Base-by-base conservation (phyloP, 2,888 invertebrate genomes). In the Cataglyphis cursor region DNA sequence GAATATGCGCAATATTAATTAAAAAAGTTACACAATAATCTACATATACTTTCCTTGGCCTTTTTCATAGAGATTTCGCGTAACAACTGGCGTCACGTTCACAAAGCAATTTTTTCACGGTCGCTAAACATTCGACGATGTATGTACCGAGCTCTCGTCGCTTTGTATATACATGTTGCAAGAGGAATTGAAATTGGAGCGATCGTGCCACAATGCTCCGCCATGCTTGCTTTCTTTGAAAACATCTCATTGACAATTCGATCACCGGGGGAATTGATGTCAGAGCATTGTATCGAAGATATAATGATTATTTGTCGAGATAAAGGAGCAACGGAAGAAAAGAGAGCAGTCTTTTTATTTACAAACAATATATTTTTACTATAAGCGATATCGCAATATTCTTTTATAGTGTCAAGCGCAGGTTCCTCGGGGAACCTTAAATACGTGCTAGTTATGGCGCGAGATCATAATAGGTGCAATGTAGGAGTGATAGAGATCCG, bases 241-340 rank as follows among this genome's bases (percentile, higher is more conserved):
- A 72, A 80, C 78, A 54, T 80, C 78, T 70, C 72, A 72, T 80
- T 80, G 78, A 80, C 78, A 80, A 80, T 80, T 80, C 72, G 72
- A 72, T 80, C 78, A 61, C 21, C 78, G 15, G 44, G 78, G 44
- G 59, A 72, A 80, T 44, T 48, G 44, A 72, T 59, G 44, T 59
- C 59, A 15, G 21, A 72, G 61, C 6, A 41, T 51, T 70, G 21
- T 59, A 21, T 41, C 21, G 31, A 54, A 76, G 35, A n/a, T n/a
- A 57, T 28, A 76, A 68, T 54, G 24, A 66, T 66, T 66, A 66
- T 76, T 66, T 66, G 66, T 66, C 68, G 31, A 64, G 31, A 18
- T 75, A 64, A 62, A 62, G 31, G 15, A 44, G 62, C 41, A 44
- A 48, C 54, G 28, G n/a, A 12, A 9, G 12, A 76, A 10, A 15